Evolutionary conservation across 2,797 vertebrate species (phyloP).

Genomic region (Staurois parvus): DNA sequence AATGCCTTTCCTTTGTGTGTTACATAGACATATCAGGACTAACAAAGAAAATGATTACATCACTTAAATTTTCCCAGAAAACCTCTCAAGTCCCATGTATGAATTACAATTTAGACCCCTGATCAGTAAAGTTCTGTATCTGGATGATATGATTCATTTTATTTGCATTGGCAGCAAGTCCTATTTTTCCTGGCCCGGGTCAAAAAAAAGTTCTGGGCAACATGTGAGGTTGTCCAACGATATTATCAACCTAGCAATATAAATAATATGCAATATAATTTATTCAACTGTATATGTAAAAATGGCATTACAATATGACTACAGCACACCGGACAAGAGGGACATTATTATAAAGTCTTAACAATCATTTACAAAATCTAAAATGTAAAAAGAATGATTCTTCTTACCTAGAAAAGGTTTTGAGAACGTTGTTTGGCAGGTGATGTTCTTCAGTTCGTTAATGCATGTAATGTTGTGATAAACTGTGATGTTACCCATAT

Average conservation of each 20-base stretch:
- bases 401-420: slow-evolving; percentile 35
- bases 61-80: too few species aligned
- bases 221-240: too few species aligned
- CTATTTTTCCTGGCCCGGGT: too few species aligned
- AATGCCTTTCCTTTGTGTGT: too few species aligned
- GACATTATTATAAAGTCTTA: not conserved
- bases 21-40: too few species aligned
- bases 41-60: too few species aligned
- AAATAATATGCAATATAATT: not conserved
- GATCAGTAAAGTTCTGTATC: too few species aligned
- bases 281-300: not conserved
- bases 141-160: too few species aligned
- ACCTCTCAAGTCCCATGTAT: too few species aligned
- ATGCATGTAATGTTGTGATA: slow-evolving; percentile 77
- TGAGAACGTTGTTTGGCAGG: not conserved
- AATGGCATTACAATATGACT: not conserved
- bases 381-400: not conserved
- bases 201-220: too few species aligned
- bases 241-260: not conserved
- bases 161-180: too few species aligned
- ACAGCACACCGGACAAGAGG: not conserved
- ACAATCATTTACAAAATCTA: not conserved
- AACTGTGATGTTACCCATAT: slow-evolving; percentile 88
- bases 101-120: too few species aligned
- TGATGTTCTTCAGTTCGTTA: slow-evolving; percentile 60